A percentile compares a stretch with the other conserved stretches of the same genome.
Conservation (phyloP, 30 jellyfish, hydroid and myxozoan genomes). For the Catostylus mosaicus region DNA sequence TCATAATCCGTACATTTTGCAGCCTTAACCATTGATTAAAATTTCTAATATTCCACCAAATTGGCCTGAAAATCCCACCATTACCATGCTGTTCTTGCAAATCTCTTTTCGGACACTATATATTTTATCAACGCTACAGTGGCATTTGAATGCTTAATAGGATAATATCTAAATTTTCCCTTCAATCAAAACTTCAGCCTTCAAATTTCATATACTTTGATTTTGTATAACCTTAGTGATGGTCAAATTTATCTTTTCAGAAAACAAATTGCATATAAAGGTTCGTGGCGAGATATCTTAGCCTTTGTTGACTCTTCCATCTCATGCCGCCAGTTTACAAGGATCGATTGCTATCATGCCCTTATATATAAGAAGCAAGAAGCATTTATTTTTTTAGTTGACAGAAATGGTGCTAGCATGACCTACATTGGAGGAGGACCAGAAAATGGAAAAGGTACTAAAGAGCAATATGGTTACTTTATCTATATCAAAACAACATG, state of each 20-base stretch:
- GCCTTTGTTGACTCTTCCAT: conserved; percentile 2
- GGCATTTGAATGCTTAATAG: too few species aligned
- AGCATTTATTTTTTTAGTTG: neutral
- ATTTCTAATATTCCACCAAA: too few species aligned
- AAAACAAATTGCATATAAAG: neutral
- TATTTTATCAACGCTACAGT: too few species aligned
- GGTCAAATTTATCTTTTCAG: neutral
- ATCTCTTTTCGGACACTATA: too few species aligned
- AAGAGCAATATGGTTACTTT: neutral
- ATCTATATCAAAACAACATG: neutral
- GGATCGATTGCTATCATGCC: conserved; percentile 5
- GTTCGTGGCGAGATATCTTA: neutral
- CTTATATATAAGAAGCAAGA: neutral
- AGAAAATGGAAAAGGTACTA: conserved; percentile 6
- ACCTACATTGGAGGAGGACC: conserved; percentile 22
- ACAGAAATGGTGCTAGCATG: neutral
- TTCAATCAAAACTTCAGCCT: too few species aligned
- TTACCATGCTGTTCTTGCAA: too few species aligned
- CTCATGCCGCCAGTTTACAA: conserved; percentile 13
- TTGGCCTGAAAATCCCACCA: too few species aligned
- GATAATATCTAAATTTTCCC: too few species aligned
- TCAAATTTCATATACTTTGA: too few species aligned
- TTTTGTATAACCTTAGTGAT: too few species aligned
- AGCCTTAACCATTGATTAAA: too few species aligned
- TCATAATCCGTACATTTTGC: too few species aligned